Evolutionary conservation across 2,113 vertebrate species (phyloP), one percentile per base, ranked within the genome.

Genomic region (Sinocyclocheilus maitianheensis): DNA sequence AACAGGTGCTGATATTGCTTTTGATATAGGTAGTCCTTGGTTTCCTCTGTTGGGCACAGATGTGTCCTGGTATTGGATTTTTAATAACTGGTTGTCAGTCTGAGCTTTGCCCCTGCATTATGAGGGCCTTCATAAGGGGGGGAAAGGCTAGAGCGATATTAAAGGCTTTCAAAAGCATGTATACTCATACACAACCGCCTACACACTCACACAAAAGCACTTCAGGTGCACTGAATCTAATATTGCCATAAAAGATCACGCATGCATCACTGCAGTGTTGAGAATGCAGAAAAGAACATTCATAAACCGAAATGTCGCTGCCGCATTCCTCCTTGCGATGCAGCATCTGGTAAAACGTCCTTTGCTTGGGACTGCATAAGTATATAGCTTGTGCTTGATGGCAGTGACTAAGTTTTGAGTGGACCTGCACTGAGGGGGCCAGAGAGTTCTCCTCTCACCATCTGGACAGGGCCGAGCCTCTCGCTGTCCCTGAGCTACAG

Each of bases 1-100:
- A 93, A 94, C 91, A 92, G 92, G 88, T 89, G 87, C 87, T 93
- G 92, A 94, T 93, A 93, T 95, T 93, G 88, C 91, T 91, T 93
- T 93, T 93, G 91, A 94, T 93, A 92, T 85, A 86, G 90, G 89
- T 78, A 90, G 89, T 88, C 87, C 90, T 88, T 5, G 86, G 89
- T 92, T 94, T 93, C 92, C 94, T 94, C 92, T 91, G 90, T 92
- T 92, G 87, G 63, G 91, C 88, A 91, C 93, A 95, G 93, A 94
- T 94, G 94, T 84, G 93, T 90, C 93, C 93, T 84, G 89, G 87
- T 91, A 91, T 90, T 91, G 90, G 90, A 81, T 93, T 94, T 94
- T 94, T 95, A 95, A 95, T 95, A 95, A 93, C 88, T 51, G 87
- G 89, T 93, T 95, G 95, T 95, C 94, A 95, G 91, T 95, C 94